Conservation (phyloP, 2,797 vertebrate species). For the Pseudotriccus pelzelni region DNA sequence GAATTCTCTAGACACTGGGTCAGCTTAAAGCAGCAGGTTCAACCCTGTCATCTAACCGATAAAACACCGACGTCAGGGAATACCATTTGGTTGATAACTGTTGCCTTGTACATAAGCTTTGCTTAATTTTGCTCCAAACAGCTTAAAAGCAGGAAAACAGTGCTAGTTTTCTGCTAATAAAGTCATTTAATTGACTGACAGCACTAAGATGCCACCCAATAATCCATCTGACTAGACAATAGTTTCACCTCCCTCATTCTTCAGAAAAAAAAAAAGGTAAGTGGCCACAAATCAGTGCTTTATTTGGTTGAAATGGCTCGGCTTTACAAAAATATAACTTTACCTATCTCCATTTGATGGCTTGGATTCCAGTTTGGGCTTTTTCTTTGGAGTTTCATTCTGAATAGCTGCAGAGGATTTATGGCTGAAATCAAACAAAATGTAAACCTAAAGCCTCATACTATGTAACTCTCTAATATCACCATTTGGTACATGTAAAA, state of each 20-base stretch:
- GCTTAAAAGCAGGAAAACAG: conserved; percentile 17
- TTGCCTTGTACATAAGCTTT: neutral
- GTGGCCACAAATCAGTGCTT: conserved; percentile 16
- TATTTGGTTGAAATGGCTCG: conserved; percentile 43
- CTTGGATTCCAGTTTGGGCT: conserved; percentile 99
- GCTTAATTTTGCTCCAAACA: conserved; percentile 36
- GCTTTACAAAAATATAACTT: conserved; percentile 66
- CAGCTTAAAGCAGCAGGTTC: conserved; percentile 47
- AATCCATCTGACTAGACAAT: neutral
- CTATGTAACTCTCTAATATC: conserved; percentile 30
- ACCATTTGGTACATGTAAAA: conserved; percentile 40
- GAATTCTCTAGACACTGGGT: conserved; percentile 32
- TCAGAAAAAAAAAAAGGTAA: neutral
- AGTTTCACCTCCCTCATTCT: conserved; percentile 37
- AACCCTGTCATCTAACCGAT: neutral
- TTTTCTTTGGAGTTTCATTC: conserved; percentile 99
- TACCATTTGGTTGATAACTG: neutral
- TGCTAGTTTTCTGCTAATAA: conserved; percentile 46
- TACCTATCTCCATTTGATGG: conserved; percentile 99
- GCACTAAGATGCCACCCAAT: conserved; percentile 42
- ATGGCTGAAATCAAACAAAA: conserved; percentile 87
- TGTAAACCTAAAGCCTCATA: conserved; percentile 67
- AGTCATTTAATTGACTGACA: conserved; percentile 19
- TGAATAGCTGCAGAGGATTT: conserved; percentile 96
- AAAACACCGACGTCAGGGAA: neutral